phyloP scores from a whole-genome alignment of 2,888 invertebrate genomes.

The Schizaphis graminum region DNA sequence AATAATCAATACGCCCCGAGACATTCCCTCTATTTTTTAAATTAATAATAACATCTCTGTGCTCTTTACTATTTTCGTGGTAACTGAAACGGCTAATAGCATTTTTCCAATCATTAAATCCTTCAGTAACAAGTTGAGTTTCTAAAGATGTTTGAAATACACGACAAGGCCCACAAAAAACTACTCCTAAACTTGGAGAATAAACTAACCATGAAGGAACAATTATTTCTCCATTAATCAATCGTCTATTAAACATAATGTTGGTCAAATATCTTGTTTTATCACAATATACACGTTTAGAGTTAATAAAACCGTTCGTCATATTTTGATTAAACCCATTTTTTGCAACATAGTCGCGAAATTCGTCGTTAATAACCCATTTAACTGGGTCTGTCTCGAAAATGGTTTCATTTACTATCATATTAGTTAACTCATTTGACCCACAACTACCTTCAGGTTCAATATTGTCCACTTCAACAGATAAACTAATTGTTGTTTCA shows the following conservation, averaged over 20 bases:
- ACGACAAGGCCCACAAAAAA: conserved; percentile 41
- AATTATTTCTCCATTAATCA: conserved; percentile 36
- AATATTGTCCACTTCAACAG: neutral
- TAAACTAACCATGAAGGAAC: conserved; percentile 42
- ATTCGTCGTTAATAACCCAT: conserved; percentile 47
- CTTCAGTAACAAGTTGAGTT: neutral
- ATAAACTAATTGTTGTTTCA: conserved; percentile 25
- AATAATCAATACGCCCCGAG: neutral
- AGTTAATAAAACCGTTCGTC: neutral
- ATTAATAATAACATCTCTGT: conserved; percentile 30
- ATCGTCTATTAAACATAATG: neutral
- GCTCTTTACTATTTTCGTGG: conserved; percentile 30
- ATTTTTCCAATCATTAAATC: conserved; percentile 36
- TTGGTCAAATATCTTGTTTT: conserved; percentile 19
- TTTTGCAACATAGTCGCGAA: conserved; percentile 27
- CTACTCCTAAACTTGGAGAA: conserved; percentile 19
- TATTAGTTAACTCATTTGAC: conserved; percentile 5
- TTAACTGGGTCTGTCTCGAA: conserved; percentile 37
- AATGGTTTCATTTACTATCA: conserved; percentile 13
- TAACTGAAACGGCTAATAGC: conserved; percentile 31
- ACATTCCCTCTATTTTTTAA: conserved; percentile 14
- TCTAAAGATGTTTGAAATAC: conserved; percentile 24
- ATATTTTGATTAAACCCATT: conserved; percentile 43
- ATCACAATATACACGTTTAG: conserved; percentile 24
- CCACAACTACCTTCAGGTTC: neutral